Conservation (phyloP, 2,113 vertebrate species). For the Seriola rivoliana region DNA sequence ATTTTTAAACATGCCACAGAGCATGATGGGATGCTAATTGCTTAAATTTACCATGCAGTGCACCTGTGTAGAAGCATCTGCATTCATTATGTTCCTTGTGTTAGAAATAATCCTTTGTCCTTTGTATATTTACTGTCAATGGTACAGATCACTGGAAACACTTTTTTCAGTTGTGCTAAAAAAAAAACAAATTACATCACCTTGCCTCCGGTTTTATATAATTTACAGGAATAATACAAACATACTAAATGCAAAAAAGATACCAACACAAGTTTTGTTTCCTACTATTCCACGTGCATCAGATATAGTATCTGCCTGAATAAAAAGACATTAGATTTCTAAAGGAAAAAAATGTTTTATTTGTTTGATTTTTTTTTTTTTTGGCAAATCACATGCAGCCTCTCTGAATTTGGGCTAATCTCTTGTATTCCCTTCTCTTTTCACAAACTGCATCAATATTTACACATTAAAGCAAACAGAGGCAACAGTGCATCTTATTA, state of each 20-base stretch:
- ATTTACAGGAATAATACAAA: neutral
- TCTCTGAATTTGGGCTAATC: constrained; percentile 18
- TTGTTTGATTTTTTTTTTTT: neutral
- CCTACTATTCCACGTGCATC: neutral
- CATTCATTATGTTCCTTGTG: too few species aligned
- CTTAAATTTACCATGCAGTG: too few species aligned
- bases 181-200: neutral
- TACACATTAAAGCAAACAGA: constrained; percentile 51
- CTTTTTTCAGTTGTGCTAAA: neutral
- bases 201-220: neutral
- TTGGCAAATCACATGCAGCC: neutral
- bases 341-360: neutral
- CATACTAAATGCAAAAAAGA: neutral
- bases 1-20: too few species aligned
- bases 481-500: constrained; percentile 61
- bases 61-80: too few species aligned
- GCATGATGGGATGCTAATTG: too few species aligned
- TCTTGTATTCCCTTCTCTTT: constrained; percentile 30
- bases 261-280: too few species aligned
- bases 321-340: neutral
- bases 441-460: constrained; percentile 61
- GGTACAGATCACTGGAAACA: neutral
- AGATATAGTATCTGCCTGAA: neutral
- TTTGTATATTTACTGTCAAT: neutral
- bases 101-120: neutral